Conservation (phyloP, 2,888 invertebrate species). For the Cheilosia vulpina region DNA sequence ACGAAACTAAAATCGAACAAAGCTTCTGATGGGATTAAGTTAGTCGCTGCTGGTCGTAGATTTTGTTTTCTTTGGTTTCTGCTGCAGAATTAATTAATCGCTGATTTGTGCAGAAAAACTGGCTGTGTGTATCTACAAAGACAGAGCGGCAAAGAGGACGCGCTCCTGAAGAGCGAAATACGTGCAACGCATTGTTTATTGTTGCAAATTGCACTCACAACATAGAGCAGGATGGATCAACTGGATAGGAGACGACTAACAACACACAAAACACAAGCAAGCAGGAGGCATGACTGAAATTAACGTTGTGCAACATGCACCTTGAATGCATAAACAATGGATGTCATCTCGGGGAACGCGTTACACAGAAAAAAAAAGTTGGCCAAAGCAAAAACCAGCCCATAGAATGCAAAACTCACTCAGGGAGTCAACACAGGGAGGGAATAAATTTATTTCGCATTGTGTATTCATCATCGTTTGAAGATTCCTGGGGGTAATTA, state of each 20-base stretch:
- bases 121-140: slow-evolving; percentile 9
- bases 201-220: slow-evolving; percentile 28
- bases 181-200: slow-evolving; percentile 58
- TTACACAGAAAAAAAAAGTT: slow-evolving; percentile 51
- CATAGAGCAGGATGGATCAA: too few relatives aligned
- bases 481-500: slow-evolving; percentile 72
- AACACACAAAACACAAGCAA: slow-evolving; percentile 12
- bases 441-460: slow-evolving; percentile 61
- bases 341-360: slow-evolving; percentile 64
- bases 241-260: slow-evolving; percentile 21
- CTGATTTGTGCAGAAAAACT: slow-evolving; percentile 28
- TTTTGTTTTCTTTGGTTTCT: neutral
- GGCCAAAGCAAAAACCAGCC: slow-evolving; percentile 51
- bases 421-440: slow-evolving; percentile 17
- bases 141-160: slow-evolving; percentile 9
- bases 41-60: slow-evolving; percentile 4
- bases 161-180: slow-evolving; percentile 23
- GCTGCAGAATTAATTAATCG: slow-evolving; percentile 53
- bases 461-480: slow-evolving; percentile 71
- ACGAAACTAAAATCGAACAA: slow-evolving; percentile 12
- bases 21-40: slow-evolving; percentile 45
- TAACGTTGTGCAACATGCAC: slow-evolving; percentile 74
- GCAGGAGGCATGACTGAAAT: slow-evolving; percentile 66
- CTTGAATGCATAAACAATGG: slow-evolving; percentile 73
- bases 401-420: slow-evolving; percentile 49